Evolutionary conservation across 2,888 invertebrate genomes (phyloP), one percentile per base, ranked within the genome.

Genomic region (Dynastes grantii): DNA sequence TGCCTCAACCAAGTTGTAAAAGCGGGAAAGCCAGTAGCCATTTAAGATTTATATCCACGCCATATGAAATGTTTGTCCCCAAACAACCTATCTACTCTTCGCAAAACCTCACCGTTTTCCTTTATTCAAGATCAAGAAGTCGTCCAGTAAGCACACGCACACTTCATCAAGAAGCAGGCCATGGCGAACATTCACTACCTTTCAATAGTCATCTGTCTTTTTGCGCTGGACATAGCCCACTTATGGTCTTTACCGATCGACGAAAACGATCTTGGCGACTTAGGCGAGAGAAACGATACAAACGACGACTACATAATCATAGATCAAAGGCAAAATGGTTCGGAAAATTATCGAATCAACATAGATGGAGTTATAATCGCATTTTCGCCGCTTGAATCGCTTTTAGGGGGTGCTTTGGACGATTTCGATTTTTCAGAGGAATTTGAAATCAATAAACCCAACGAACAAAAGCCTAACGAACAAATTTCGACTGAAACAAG

Each of bases 311-410:
- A 89, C 81, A 87, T 88, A 70, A 81, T 89, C 29, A 89, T 90
- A 86, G 95, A 96, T 87, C 95, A 95, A 85, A 89, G 95, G 6
- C 96, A 96, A 86, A 95, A 95, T 85, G 95, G 95, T 1, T 90
- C 92, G 0, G 95, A 94, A 84, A 96, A 96, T 89, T 92, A 92
- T 81, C 90, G 94, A 22, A 88, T 95, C 9, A 92, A 92, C 85
- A 90, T 95, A 71, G 92, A 93, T 83, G 94, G 93, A 13, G 90
- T 94, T n/a, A 91, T 93, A 13, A 88, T 94, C 49, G 92, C 93
- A 2, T 89, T 93, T 61, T 92, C 93, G 0, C 93, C 94, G 0
- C 91, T 91, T 0, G 93, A 93, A 76, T 89, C 91, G 1, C 87
- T 93, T 6, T 86, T 93, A 13, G 88, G 92, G 29, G 92, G 92